Evolutionary conservation across 2,888 invertebrate genomes (phyloP).

Genomic region (Octonoba sinensis): DNA sequence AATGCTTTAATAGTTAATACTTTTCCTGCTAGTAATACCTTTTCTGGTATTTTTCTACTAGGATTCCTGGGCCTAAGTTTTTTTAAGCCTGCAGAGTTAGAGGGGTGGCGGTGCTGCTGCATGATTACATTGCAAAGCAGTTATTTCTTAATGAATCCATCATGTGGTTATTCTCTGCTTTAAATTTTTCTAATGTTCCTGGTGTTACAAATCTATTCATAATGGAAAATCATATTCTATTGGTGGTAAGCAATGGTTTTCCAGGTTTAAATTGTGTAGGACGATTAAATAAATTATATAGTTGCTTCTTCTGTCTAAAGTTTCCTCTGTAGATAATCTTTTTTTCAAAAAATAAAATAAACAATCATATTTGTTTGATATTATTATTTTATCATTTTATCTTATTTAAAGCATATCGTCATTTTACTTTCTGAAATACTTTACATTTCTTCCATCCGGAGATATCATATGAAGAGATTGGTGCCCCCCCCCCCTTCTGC

Average conservation of each 20-base stretch:
- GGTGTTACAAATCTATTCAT: background rate
- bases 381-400: too few species aligned
- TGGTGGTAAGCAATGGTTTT: conserved; percentile 7
- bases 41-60: background rate
- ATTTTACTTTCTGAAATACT: too few species aligned
- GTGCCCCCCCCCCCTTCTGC: too few species aligned
- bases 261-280: background rate
- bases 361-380: too few species aligned
- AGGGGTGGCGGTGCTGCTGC: background rate
- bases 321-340: too few species aligned
- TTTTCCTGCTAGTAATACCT: background rate
- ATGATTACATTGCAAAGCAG: background rate
- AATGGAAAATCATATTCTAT: background rate
- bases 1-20: too few species aligned
- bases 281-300: background rate
- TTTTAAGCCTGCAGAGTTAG: background rate
- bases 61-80: background rate
- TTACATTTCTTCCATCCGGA: too few species aligned
- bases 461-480: too few species aligned
- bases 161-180: background rate
- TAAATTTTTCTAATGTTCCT: background rate
- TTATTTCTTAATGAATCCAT: background rate
- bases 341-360: too few species aligned
- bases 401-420: too few species aligned
- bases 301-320: too few species aligned